phyloP scores from a whole-genome alignment of 2,797 vertebrate species.

The Alca torda region DNA sequence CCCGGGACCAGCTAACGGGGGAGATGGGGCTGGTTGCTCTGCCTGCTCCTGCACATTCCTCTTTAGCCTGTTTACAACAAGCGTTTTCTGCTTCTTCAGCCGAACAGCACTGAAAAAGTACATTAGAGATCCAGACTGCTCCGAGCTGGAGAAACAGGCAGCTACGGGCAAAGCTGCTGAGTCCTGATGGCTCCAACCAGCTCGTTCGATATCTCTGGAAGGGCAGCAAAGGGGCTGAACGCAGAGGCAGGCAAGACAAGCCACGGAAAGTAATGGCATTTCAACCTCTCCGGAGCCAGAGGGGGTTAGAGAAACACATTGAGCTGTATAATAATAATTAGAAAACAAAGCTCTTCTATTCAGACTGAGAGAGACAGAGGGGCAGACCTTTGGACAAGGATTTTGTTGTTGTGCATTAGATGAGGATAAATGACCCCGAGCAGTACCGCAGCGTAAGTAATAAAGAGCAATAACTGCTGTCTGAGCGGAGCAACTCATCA shows the following conservation, averaged over 20 bases:
- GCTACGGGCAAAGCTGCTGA: background rate
- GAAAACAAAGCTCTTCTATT: background rate
- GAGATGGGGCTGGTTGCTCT: background rate
- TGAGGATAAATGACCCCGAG: background rate
- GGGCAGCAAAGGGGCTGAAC: background rate
- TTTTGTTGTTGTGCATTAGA: background rate
- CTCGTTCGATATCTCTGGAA: background rate
- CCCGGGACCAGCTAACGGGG: background rate
- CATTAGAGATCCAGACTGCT: background rate
- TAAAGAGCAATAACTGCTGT: background rate
- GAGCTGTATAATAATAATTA: background rate
- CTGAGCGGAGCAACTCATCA: background rate
- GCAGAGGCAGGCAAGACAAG: background rate
- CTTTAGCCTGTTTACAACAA: background rate
- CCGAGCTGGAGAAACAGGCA: background rate
- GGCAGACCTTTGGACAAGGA: background rate
- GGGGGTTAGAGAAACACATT: constrained; percentile 34
- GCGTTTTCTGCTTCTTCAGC: background rate
- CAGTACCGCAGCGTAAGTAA: background rate
- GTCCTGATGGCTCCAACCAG: background rate
- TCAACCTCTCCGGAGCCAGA: background rate
- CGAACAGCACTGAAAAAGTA: background rate
- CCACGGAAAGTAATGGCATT: background rate
- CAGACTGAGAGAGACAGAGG: background rate
- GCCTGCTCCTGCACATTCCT: background rate